Evolutionary conservation across 2,113 vertebrate genomes (phyloP).

Genomic region (Clarias gariepinus): DNA sequence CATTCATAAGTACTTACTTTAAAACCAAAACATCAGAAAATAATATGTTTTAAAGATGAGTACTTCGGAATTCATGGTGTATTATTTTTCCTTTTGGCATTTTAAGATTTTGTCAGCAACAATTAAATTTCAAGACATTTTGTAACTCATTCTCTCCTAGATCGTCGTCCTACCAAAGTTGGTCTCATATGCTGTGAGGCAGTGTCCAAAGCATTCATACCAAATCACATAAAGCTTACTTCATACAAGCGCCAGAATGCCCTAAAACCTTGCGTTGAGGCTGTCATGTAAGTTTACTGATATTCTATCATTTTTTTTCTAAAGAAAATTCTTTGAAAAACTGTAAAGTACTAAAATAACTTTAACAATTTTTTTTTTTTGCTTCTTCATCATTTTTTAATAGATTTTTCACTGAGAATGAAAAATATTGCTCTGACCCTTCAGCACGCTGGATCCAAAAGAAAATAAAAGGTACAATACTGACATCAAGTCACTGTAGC

Average conservation of each 20-base stretch:
- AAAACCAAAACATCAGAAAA: not conserved
- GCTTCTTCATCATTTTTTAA: not conserved
- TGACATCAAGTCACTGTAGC: not conserved
- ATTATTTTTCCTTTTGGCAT: not conserved
- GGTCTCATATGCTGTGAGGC: slow-evolving; percentile 43
- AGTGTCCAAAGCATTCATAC: slow-evolving; percentile 38
- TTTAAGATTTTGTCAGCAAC: not conserved
- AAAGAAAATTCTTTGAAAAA: not conserved
- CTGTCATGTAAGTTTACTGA: slow-evolving; percentile 42
- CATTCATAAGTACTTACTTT: not conserved
- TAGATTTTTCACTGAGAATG: slow-evolving; percentile 40
- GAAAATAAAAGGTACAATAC: slow-evolving; percentile 25
- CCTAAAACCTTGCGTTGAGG: slow-evolving; percentile 41
- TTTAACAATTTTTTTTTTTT: not conserved
- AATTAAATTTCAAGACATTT: not conserved
- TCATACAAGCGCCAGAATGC: slow-evolving; percentile 44
- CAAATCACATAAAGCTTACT: not conserved
- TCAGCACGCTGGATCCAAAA: slow-evolving; percentile 26
- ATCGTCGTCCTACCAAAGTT: slow-evolving; percentile 33
- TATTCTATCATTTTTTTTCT: not conserved
- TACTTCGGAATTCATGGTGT: not conserved
- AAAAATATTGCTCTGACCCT: slow-evolving; percentile 42
- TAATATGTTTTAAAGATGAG: too few species aligned
- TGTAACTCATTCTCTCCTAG: slow-evolving; percentile 25
- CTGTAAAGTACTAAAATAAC: too few species aligned